Evolutionary conservation across 2,113 vertebrate genomes (phyloP).

Genomic region (Sorex fumeus): DNA sequence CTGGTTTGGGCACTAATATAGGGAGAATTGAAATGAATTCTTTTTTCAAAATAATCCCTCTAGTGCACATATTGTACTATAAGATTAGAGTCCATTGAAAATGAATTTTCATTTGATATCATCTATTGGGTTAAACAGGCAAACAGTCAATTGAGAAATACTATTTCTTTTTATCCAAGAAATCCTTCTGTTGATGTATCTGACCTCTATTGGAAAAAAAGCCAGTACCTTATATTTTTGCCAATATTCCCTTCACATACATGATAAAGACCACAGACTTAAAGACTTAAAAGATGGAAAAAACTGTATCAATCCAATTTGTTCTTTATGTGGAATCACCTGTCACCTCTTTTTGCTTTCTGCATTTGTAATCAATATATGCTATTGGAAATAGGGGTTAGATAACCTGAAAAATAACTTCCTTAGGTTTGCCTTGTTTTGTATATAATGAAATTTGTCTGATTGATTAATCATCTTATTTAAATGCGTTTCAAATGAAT

Average conservation of each 20-base stretch:
- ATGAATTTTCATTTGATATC: conserved; percentile 39
- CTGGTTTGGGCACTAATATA: conserved; percentile 31
- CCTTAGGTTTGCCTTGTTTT: conserved; percentile 9
- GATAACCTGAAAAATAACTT: background rate
- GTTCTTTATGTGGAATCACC: conserved; percentile 3
- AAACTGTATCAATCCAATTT: background rate
- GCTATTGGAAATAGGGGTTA: background rate
- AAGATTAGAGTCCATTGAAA: conserved; percentile 59
- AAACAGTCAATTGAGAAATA: conserved; percentile 41
- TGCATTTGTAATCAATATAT: conserved; percentile 34
- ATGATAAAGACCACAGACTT: conserved; percentile 14
- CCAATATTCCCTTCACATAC: background rate
- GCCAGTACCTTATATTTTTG: conserved; percentile 36
- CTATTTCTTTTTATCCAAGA: conserved; percentile 46
- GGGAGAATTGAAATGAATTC: conserved; percentile 55
- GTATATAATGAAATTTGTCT: conserved; percentile 33
- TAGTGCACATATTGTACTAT: conserved; percentile 32
- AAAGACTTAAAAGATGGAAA: conserved; percentile 33
- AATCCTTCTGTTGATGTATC: conserved; percentile 8
- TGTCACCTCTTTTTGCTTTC: conserved; percentile 25
- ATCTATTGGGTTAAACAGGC: conserved; percentile 17
- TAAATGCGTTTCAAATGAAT: conserved; percentile 46
- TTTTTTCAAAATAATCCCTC: conserved; percentile 62
- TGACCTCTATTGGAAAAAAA: conserved; percentile 52
- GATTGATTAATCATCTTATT: conserved; percentile 44